Base-by-base conservation (phyloP, 2,888 invertebrate genomes). In the Steinernema scapterisci region DNA sequence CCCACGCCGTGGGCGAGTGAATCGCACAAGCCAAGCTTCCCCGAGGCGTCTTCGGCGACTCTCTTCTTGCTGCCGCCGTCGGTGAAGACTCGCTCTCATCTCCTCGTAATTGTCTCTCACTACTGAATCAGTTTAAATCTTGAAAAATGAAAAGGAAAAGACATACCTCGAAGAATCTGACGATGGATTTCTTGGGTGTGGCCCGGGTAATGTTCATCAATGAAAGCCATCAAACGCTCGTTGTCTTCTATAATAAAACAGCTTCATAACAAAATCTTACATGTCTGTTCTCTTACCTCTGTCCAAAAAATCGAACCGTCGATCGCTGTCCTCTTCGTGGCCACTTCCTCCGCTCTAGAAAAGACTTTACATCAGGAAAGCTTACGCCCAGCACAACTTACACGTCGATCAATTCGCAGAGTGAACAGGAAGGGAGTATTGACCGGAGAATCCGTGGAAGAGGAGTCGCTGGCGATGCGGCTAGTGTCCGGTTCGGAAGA, bases 141-240 rank as follows among this genome's bases (percentile, higher is more conserved):
- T 19, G 19, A 48, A 48, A 48, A 16, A n/a, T 7, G 48, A 5
- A n/a, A 48, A 5, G 2, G 3, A 7, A 5, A 48, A 31, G 9
- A 63, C 63, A 16, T 63, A 63, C 63, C 63, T 31, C 63, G 63
- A 16, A 63, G 23, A 31, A 63, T 63, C 3, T 63, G 27, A 1
- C 63, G 1, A 63, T 63, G 63, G 6, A 63, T 25, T 5, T 31
- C 63, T 13, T 27, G 27, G 16, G 63, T 27, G 21, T 31, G 27
- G 1, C 27, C 63, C 16, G 16, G 27, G 31, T 63, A 63, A 31
- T 63, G 63, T n/a, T 63, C 63, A 31, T 38, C 38, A 2, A 63
- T 63, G 31, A 63, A 63, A 11, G 63, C 63, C 9, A 25, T 25
- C 16, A 63, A 38, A 19, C 63, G 63, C 6, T 63, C 63, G 25